Evolutionary conservation across 2,888 invertebrate genomes (phyloP), one percentile per base, ranked within the genome.

Genomic region (Nudaria mundana): DNA sequence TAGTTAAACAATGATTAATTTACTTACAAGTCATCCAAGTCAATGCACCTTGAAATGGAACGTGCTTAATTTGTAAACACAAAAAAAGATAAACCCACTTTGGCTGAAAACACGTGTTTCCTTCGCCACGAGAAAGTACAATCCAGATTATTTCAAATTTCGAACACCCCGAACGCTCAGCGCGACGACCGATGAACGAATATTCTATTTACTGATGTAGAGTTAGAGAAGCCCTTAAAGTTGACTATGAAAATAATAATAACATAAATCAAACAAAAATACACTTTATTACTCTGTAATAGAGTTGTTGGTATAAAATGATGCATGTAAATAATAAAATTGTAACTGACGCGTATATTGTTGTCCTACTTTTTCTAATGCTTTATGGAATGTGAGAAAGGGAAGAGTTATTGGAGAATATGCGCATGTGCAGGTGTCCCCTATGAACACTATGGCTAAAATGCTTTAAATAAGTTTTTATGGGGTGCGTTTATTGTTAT

Each of bases 341-440:
- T 47, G 72, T 64, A 70, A 53, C 62, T 57, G 63, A 64, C 63
- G 46, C 41, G 56, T 47, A 56, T 73, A 44, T 59, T 62, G 71
- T 58, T 59, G 54, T 76, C 74, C 59, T 77, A 47, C 58, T 83
- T 72, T 36, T 63, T 67, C 58, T 34, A 56, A 55, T 22, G 31
- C 30, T 29, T 44, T 55, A 45, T 36, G 18, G 10, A 12, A 30
- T 23, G 71, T 52, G 57, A 30, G 57, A 81, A 41, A 64, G 68
- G 50, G 76, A 78, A 11, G 39, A 52, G 11, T 12, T 18, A 40
- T 51, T 44, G 37, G 32, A 39, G 32, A 54, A 45, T 49, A 30
- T 49, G 76, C 81, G 81, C 84, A 84, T 83, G 84, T 73, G 73
- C 71, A 54, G 16, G 47, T 58, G 45, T 63, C 64, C 59, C 60